Base-by-base conservation (phyloP, 2,113 vertebrate species). In the Triplophysa tibetana region DNA sequence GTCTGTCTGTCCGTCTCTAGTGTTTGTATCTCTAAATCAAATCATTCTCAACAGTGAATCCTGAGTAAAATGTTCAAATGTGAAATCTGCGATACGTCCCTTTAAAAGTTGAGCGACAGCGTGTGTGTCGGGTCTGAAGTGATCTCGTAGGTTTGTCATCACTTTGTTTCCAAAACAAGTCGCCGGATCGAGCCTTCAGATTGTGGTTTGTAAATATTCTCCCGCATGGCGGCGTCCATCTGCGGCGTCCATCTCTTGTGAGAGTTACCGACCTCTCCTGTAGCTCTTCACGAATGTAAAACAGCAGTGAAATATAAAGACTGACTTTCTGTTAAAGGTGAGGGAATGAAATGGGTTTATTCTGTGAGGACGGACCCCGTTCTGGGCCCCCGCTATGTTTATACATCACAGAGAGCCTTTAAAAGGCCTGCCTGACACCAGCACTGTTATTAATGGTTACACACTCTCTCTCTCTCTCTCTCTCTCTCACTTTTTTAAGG, bases 131-230 rank as follows among this genome's bases (percentile, higher is more conserved):
- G 41, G 7, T 92, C 90, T 89, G 75, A 86, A 88, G 85, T 88
- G 90, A 91, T 90, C 90, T 91, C 89, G 88, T 52, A 75, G 29
- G 73, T 75, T 70, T 65, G 67, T 82, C 80, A 23, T 82, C 60
- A 33, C 60, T 83, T 33, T 84, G 78, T 56, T 64, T 29, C 61
- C 52, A 73, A 41, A 68, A 81, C 58, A n/a, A 54, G 67, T 63
- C n/a, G 81, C 7, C 10, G 10, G 41, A 1, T 10, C 8, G 41
- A 43, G 9, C 73, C 19, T 4, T 41, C 41, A 63, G 66, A 63
- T 19, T 19, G 23, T 26, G 73, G 61, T 54, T 56, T 19, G 16
- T 41, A 50, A 7, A 38, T 16, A 45, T 38, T 60, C 29, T 16
- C 29, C 29, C 29, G 29, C 41, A 9, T 9, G 41, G 41, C 45